These are phyloP conservation scores for Adela reaumurella DNA, from an alignment of 2,888 invertebrate genomes.

Conservation along the genomic window DNA sequence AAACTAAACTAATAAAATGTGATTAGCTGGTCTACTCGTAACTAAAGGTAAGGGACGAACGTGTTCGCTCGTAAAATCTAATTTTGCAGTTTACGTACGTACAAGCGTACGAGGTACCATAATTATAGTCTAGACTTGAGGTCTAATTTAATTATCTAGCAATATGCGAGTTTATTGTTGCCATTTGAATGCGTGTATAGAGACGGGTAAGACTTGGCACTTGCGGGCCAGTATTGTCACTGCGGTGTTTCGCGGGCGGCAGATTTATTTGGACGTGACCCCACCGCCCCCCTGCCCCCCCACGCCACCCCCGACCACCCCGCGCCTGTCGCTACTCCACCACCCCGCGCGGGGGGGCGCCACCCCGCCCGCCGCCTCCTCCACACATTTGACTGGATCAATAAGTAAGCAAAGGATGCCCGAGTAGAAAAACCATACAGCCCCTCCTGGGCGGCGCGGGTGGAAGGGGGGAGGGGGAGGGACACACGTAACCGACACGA, in stretches of 20 bases:
- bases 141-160: no score
- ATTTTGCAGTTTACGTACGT: no score
- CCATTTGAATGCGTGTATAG: no score
- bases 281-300: constrained; percentile 11
- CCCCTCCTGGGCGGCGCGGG: constrained; percentile 48
- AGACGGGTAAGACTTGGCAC: constrained; percentile 9
- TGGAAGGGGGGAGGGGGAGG: constrained; percentile 34
- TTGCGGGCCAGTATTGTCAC: constrained; percentile 53
- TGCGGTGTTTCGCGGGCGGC: constrained; percentile 58
- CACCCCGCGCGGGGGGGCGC: constrained; percentile 15
- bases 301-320: constrained; percentile 6
- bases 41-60: no score
- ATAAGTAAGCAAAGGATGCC: constrained; percentile 61
- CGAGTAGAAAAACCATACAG: constrained; percentile 60
- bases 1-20: no score
- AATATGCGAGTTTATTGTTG: no score
- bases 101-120: no score
- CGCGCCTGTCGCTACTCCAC: constrained; percentile 7
- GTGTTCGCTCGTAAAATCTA: no score
- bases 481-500: constrained; percentile 56
- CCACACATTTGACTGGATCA: constrained; percentile 61
- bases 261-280: constrained; percentile 57
- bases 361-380: constrained; percentile 52
- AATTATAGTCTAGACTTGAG: no score
- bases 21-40: no score